A percentile compares a stretch with the other conserved stretches of the same genome.
Conservation (phyloP, 2,888 invertebrate species). For the Scaptodrosophila latifasciaeformis region DNA sequence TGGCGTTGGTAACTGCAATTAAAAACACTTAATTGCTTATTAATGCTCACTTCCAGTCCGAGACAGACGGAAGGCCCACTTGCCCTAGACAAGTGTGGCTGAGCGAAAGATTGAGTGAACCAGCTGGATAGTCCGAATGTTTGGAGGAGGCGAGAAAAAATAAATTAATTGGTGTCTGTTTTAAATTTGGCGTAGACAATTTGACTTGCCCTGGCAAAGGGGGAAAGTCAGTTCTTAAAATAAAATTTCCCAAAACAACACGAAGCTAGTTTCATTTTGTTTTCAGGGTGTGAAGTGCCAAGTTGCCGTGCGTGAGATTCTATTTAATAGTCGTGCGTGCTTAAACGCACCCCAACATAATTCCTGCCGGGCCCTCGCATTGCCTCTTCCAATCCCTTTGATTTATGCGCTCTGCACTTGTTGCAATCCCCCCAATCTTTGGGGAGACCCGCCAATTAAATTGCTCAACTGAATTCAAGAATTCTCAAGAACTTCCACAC, state of each 20-base stretch:
- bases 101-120: not conserved
- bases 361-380: too few relatives aligned
- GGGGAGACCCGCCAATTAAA: conserved; percentile 47
- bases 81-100: too few relatives aligned
- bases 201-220: conserved; percentile 37
- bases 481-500: conserved; percentile 44
- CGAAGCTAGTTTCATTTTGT: not conserved
- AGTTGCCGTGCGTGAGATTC: not conserved
- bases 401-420: conserved; percentile 60
- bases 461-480: conserved; percentile 31
- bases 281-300: not conserved
- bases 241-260: too few relatives aligned
- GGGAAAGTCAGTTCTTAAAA: conserved; percentile 32
- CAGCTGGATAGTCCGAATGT: not conserved
- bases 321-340: too few relatives aligned
- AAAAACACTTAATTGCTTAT: conserved; percentile 60
- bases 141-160: conserved; percentile 44
- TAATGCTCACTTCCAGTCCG: conserved; percentile 53
- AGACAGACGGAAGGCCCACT: not conserved
- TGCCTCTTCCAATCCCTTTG: conserved; percentile 38
- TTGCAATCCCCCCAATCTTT: conserved; percentile 5
- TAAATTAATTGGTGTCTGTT: conserved; percentile 61
- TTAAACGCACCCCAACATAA: not conserved
- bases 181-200: conserved; percentile 61
- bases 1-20: conserved; percentile 38